Evolutionary conservation across 2,888 invertebrate genomes (phyloP), one percentile per base, ranked within the genome.

Genomic region (Cybosia mesomella): DNA sequence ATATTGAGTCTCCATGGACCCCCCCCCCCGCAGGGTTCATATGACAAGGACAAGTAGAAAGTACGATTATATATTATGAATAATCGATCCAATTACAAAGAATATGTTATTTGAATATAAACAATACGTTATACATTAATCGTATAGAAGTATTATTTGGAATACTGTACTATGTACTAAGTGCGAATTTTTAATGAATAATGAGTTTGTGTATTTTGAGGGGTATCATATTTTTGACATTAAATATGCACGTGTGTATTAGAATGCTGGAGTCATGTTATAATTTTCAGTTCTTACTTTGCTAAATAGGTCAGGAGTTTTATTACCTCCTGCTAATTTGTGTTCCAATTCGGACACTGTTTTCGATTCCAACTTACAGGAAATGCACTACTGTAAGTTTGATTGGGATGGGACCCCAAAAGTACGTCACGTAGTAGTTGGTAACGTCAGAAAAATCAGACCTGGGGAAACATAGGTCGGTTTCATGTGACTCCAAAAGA

Each of bases 91-190:
- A 49, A n/a, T 49, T 49, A 49, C 18, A 8, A 49, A 49, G n/a
- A 49, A 49, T 49, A 49, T 49, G n/a, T n/a, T 49, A 49, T 49
- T 49, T n/a, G 18, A 49, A 49, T 49, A n/a, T 49, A 49, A 49
- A 49, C 8, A n/a, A 49, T 18, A 49, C 49, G n/a, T 49, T 8
- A 49, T 49, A 49, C n/a, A 49, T 49, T 49, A 49, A 49, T 49
- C 18, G 18, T 49, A n/a, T 49, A 49, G n/a, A 49, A 49, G 9
- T n/a, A 18, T n/a, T 49, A 49, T 49, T 49, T 49, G 49, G n/a
- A n/a, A 49, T 49, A n/a, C 49, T 49, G 1, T 18, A 49, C n/a
- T 49, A 49, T n/a, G 49, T 49, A 49, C 49, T n/a, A n/a, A 49
- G n/a, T 49, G 9, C n/a, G 49, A 3, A 49, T 9, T 18, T 18